phyloP scores from a whole-genome alignment of 2,888 invertebrate species.

The Dromius quadrimaculatus region DNA sequence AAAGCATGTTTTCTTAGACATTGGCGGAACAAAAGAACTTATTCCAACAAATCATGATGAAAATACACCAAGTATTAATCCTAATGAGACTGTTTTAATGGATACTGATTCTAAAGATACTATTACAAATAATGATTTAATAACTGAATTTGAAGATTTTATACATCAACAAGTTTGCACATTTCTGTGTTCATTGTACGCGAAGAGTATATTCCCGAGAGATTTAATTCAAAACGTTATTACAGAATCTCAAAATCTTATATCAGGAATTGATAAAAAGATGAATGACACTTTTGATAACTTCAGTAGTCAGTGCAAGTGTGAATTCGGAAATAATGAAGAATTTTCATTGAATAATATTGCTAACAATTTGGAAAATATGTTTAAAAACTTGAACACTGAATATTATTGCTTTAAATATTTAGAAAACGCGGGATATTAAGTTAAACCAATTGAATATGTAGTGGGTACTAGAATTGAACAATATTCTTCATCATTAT shows the following conservation, averaged over 20 bases:
- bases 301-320: constrained; percentile 3
- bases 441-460: constrained; percentile 1
- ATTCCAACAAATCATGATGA: too few species aligned
- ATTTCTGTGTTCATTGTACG: background rate
- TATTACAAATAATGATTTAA: too few species aligned
- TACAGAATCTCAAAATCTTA: constrained; percentile 1
- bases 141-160: background rate
- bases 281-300: constrained; percentile 8
- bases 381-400: constrained; percentile 8
- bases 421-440: constrained; percentile 24
- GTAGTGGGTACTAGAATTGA: background rate
- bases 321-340: background rate
- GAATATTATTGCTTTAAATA: constrained; percentile 16
- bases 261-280: constrained; percentile 1
- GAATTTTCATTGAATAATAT: background rate
- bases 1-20: too few species aligned
- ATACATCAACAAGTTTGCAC: background rate
- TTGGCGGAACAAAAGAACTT: too few species aligned
- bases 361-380: background rate
- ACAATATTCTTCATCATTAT: background rate
- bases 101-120: too few species aligned
- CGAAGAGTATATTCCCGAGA: constrained; percentile 9
- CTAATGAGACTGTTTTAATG: too few species aligned
- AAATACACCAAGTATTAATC: too few species aligned
- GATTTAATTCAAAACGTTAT: constrained; percentile 7